phyloP scores from a whole-genome alignment of 1,140 invertebrate genomes.

The Helicoverpa armigera region DNA sequence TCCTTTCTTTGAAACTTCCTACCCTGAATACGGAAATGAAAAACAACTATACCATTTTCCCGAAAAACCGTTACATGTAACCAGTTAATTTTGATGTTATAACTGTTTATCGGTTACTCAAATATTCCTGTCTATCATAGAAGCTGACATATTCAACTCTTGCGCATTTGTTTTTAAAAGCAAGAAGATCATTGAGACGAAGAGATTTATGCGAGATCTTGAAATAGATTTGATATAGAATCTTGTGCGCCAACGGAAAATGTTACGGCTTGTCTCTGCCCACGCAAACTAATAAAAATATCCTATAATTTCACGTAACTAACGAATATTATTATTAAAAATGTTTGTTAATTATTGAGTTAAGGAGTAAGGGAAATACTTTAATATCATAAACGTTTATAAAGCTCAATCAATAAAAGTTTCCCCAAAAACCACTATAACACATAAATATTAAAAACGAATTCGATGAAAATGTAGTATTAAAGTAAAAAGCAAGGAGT shows the following conservation, averaged over 20 bases:
- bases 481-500: too few relatives aligned
- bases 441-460: too few relatives aligned
- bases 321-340: constrained; percentile 17
- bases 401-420: too few relatives aligned
- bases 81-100: constrained; percentile 8
- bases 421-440: not conserved
- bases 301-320: constrained; percentile 51
- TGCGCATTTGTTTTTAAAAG: constrained; percentile 32
- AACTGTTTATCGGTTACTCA: constrained; percentile 3
- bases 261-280: constrained; percentile 70
- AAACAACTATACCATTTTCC: not conserved
- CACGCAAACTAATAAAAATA: constrained; percentile 71
- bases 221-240: constrained; percentile 55
- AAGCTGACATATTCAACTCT: constrained; percentile 18
- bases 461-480: too few relatives aligned
- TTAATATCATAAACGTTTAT: too few relatives aligned
- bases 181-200: constrained; percentile 23
- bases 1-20: too few relatives aligned
- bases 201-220: constrained; percentile 37
- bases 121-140: constrained; percentile 20
- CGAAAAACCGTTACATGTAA: not conserved
- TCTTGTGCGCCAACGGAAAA: constrained; percentile 54
- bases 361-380: not conserved
- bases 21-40: not conserved
- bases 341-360: not conserved